Base-by-base conservation (phyloP, 2,888 invertebrate genomes). In the Ethmia dodecea region DNA sequence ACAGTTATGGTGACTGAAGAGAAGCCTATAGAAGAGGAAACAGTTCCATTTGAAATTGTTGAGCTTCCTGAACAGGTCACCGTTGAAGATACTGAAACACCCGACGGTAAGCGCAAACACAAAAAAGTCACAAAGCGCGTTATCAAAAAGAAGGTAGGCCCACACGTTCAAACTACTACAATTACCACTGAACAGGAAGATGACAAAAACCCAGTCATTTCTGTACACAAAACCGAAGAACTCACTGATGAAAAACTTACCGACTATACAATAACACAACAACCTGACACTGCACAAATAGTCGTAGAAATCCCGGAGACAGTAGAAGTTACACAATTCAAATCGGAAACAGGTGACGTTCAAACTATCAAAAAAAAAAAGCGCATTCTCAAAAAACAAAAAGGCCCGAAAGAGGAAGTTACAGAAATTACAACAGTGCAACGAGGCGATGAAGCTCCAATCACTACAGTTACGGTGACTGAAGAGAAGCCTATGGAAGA, bases 161-260 rank as follows among this genome's bases (percentile, higher is more conserved):
- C 60, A 11, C 44, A 54, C 49, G 37, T 65, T 34, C 44, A 57
- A 56, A 59, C 55, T 3, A 66, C 86, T 3, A 35, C 71, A 37
- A 51, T 73, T 55, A 54, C 43, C 9, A 65, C 83, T 1, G 43
- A 72, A 42, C 77, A 84, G 51, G 80, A 84, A 55, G 76, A 79
- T 40, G 76, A 80, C 26, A 76, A 70, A 51, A 49, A 74, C 64
- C 62, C 86, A 46, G 51, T 79, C 53, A 59, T 73, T 34, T 47
- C 75, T 1, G 68, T 80, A 46, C 55, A 71, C 29, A 63, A 65
- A 28, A 52, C 71, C 46, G 56, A 72, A 33, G 48, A 70, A 46
- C 46, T 67, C 39, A 49, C 52, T n/a, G n/a, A n/a, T n/a, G n/a
- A n/a, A n/a, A n/a, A n/a, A n/a, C n/a, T n/a, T n/a, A n/a, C n/a